Evolutionary conservation across 1,140 invertebrate genomes (phyloP).

Genomic region (Bradynema listronoti): DNA sequence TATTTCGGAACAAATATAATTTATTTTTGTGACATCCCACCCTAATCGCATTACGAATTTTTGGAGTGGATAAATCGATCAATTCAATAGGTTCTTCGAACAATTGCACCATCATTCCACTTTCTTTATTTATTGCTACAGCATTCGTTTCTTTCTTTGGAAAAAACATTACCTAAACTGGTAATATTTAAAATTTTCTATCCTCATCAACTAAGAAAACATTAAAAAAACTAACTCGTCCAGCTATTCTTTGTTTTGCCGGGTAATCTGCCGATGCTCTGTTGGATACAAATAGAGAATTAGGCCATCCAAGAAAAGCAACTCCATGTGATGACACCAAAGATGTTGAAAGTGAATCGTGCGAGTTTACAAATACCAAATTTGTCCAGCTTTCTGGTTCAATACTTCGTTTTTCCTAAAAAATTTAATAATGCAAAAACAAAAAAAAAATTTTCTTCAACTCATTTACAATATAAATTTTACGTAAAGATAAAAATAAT

Average conservation of each 20-base stretch:
- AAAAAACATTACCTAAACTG: conserved; percentile 37
- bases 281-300: conserved; percentile 38
- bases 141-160: conserved; percentile 25
- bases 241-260: conserved; percentile 27
- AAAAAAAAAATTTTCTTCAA: background rate
- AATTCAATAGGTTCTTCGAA: conserved; percentile 29
- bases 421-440: background rate
- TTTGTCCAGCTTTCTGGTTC: conserved; percentile 29
- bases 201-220: conserved; percentile 1
- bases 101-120: conserved; percentile 38
- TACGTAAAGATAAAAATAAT: conserved; percentile 1
- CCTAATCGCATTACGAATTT: conserved; percentile 18
- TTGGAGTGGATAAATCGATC: conserved; percentile 23
- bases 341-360: conserved; percentile 44
- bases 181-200: conserved; percentile 15
- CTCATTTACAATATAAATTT: background rate
- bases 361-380: conserved; percentile 26
- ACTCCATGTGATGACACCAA: conserved; percentile 37
- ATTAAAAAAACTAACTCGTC: conserved; percentile 17
- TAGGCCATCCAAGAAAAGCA: conserved; percentile 49
- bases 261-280: conserved; percentile 18
- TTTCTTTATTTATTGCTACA: conserved; percentile 27
- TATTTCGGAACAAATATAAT: conserved; percentile 20
- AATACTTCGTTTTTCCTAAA: conserved; percentile 26
- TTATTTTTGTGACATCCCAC: conserved; percentile 1